These are phyloP conservation scores for Hemaris fuciformis DNA, from an alignment of 2,888 invertebrate genomes.

Conservation along the genomic window DNA sequence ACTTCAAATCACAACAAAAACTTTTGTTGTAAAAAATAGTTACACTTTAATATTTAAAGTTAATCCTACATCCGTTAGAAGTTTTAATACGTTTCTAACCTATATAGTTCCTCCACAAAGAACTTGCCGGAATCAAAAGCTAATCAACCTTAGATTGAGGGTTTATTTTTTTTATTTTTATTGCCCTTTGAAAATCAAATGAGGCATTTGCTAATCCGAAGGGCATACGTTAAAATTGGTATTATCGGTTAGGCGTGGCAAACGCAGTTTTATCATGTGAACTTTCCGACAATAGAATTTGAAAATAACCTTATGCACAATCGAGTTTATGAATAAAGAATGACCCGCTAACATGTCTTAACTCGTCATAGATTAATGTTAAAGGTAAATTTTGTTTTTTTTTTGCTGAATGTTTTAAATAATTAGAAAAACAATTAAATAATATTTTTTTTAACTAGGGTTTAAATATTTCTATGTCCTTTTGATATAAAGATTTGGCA, in stretches of 20 bases:
- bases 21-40: slow-evolving; percentile 12
- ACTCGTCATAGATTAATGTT: not conserved
- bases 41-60: no score
- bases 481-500: no score
- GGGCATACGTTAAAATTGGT: not conserved
- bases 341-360: not conserved
- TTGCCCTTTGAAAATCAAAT: no score
- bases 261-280: not conserved
- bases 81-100: slow-evolving; percentile 23
- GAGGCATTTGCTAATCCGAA: no score
- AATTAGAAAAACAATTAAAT: no score
- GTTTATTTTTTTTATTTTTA: slow-evolving; percentile 28
- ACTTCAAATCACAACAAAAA: slow-evolving; percentile 36
- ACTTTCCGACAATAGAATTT: not conserved
- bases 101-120: slow-evolving; percentile 22
- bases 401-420: not conserved
- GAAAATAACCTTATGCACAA: not conserved
- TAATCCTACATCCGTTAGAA: no score
- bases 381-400: not conserved
- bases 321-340: not conserved
- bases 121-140: slow-evolving; percentile 25
- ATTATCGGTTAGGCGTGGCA: not conserved
- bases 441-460: no score
- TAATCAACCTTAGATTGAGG: slow-evolving; percentile 19
- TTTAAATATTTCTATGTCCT: no score